phyloP scores from a whole-genome alignment of 2,113 vertebrate species.

The Typhlomys cinereus region DNA sequence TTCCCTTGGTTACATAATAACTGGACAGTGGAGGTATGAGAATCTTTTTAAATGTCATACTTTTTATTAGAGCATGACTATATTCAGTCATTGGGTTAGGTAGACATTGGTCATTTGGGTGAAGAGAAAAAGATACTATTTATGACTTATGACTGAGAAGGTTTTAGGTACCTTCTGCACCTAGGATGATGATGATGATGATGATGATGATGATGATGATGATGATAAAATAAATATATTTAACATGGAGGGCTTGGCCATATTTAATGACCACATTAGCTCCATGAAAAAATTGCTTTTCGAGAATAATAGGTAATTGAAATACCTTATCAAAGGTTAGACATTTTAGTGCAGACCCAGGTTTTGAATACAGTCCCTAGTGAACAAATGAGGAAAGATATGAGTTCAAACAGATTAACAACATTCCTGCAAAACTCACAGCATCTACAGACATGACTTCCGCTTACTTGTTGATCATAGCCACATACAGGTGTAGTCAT shows the following conservation, averaged over 20 bases:
- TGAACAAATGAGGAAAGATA: constrained; percentile 21
- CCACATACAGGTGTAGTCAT: background rate
- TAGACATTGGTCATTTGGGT: background rate
- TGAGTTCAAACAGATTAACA: background rate
- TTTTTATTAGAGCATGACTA: constrained; percentile 50
- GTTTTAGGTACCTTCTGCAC: background rate
- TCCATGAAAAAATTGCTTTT: background rate
- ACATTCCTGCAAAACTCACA: background rate
- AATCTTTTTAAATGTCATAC: constrained; percentile 44
- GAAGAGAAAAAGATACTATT: background rate
- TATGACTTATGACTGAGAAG: constrained; percentile 14
- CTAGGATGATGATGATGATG: background rate
- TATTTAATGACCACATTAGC: background rate
- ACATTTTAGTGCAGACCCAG: constrained; percentile 31
- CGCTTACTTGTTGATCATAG: background rate
- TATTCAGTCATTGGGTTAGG: background rate
- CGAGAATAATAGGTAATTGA: constrained; percentile 38
- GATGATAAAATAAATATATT: background rate
- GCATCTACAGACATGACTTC: background rate
- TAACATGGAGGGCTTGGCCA: background rate
- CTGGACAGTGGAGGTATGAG: constrained; percentile 18
- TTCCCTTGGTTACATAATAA: constrained; percentile 19
- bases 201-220: background rate
- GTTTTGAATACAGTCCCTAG: constrained; percentile 22
- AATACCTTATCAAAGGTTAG: constrained; percentile 23